phyloP scores from a whole-genome alignment of 1,140 invertebrate genomes.

The Theocolax elegans region DNA sequence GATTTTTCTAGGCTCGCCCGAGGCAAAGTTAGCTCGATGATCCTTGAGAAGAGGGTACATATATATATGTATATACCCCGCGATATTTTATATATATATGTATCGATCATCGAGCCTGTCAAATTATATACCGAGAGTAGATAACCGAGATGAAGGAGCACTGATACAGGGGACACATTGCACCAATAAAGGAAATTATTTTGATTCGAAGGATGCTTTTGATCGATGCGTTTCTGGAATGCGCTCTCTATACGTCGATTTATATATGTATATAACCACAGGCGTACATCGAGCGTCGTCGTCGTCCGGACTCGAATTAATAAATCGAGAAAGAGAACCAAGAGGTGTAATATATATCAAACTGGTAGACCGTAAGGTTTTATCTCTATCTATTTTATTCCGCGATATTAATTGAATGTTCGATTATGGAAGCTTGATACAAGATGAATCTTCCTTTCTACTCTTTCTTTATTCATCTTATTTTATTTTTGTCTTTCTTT shows the following conservation, averaged over 20 bases:
- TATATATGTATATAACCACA: neutral
- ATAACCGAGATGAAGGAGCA: neutral
- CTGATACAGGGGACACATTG: neutral
- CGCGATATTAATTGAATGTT: constrained; percentile 8
- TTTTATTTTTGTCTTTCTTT: too few relatives aligned
- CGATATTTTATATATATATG: neutral
- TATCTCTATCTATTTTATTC: constrained; percentile 18
- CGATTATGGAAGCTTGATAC: neutral
- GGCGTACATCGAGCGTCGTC: neutral
- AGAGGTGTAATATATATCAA: neutral
- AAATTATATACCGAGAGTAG: constrained; percentile 27
- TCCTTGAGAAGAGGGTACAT: neutral
- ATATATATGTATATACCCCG: neutral
- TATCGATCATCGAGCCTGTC: constrained; percentile 37
- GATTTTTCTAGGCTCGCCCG: neutral
- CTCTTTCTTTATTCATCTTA: too few relatives aligned
- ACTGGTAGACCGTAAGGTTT: neutral
- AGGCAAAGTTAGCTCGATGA: too few relatives aligned
- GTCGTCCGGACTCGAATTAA: constrained; percentile 13
- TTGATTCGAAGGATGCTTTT: constrained; percentile 25
- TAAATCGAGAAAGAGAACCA: neutral
- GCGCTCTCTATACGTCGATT: constrained; percentile 5
- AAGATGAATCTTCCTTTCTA: too few relatives aligned
- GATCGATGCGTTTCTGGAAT: constrained; percentile 30
- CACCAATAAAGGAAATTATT: constrained; percentile 34